Evolutionary conservation across 2,888 invertebrate species (phyloP), one percentile per base, ranked within the genome.

Genomic region (Notodonta ziczac): DNA sequence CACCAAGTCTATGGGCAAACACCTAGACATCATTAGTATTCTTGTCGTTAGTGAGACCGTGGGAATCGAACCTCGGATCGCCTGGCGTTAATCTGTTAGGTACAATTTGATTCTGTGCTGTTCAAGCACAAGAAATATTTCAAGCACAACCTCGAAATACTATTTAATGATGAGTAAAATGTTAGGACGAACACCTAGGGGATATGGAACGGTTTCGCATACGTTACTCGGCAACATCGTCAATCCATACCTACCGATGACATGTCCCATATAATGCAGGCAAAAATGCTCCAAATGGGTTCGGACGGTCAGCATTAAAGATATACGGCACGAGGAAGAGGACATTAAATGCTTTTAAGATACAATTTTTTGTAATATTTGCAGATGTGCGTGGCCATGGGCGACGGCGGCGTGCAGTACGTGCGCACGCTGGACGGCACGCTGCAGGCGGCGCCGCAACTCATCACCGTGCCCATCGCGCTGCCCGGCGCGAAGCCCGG

Each of bases 401-500:
- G 96, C 74, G 96, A 96, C 3, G 73, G 74, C 42, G 96, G 96
- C 6, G 95, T 97, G 53, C 97, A 97, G 83, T 97, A 97, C 83
- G 94, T 97, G 70, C 94, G 96, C 40, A 65, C 89, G 13, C 67
- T 90, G 59, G 93, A 93, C 56, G 85, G 80, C 61, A 67, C 82
- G 14, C 74, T 89, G 62, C 95, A 95, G 68, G 83, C 89, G 4
- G 65, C 88, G 58, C 96, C 95, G 73, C 96, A 95, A 65, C 94
- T 97, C 71, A 97, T 97, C 74, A 96, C 97, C n/a, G 88, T 97
- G 82, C 97, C 97, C 42, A 96, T 97, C 72, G 95, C 96, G 12
- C 95, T 97, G 87, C 96, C 97, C 0, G 97, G 97, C 5, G 91
- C 95, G 2, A 97, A 97, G 76, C 96, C 96, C 56, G 96, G 94